Evolutionary conservation across 1,140 invertebrate genomes (phyloP).

Genomic region (Drosophila tristis): DNA sequence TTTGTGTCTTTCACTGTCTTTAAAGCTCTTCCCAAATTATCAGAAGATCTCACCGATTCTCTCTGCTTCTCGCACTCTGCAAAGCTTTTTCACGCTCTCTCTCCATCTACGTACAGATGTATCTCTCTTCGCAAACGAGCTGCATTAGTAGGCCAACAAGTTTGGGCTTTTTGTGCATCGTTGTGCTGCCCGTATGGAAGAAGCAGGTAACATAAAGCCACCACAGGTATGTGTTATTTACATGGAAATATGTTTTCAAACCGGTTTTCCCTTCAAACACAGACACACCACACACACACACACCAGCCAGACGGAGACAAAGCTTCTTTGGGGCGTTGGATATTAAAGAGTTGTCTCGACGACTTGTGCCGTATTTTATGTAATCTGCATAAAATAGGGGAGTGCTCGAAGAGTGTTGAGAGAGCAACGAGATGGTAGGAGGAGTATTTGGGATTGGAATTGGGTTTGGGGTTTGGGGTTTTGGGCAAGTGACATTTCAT

Average conservation of each 20-base stretch:
- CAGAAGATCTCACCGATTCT: too few species aligned
- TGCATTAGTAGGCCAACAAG: slow-evolving; percentile 81
- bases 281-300: neutral
- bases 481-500: slow-evolving; percentile 50
- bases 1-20: too few species aligned
- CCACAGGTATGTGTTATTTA: slow-evolving; percentile 50
- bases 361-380: slow-evolving; percentile 49
- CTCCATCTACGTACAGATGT: neutral
- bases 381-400: slow-evolving; percentile 42
- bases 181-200: slow-evolving; percentile 13
- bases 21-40: too few species aligned
- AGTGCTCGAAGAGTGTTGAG: slow-evolving; percentile 18
- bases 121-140: slow-evolving; percentile 29
- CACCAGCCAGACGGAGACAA: neutral
- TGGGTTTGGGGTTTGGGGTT: too few species aligned
- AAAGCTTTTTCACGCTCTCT: too few species aligned
- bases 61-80: too few species aligned
- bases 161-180: slow-evolving; percentile 52
- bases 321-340: slow-evolving; percentile 56
- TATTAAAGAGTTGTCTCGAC: slow-evolving; percentile 41
- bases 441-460: slow-evolving; percentile 23
- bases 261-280: slow-evolving; percentile 58
- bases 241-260: slow-evolving; percentile 66
- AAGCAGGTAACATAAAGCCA: slow-evolving; percentile 63
- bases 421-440: neutral